These are phyloP conservation scores for Gnatocerus cornutus DNA, from an alignment of 2,888 invertebrate genomes.

Conservation along the genomic window DNA sequence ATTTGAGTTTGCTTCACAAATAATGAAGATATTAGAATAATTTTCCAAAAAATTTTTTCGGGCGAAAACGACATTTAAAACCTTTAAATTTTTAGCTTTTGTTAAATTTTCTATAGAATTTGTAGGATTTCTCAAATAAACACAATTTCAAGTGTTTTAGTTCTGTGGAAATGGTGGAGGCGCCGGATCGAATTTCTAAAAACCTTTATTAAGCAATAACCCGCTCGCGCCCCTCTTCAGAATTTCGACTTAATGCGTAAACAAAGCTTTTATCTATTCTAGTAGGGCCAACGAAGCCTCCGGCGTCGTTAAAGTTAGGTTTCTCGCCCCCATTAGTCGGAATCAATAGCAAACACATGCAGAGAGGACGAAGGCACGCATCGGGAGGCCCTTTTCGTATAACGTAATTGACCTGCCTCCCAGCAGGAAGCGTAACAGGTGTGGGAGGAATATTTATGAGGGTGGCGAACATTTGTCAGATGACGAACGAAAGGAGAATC, in stretches of 20 bases:
- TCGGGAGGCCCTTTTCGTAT: slow-evolving; percentile 13
- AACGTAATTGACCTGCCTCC: slow-evolving; percentile 34
- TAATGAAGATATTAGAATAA: no score
- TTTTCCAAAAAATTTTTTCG: no score
- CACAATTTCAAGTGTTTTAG: no score
- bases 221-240: neutral
- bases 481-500: slow-evolving; percentile 16
- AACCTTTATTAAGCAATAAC: neutral
- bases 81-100: no score
- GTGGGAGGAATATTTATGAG: slow-evolving; percentile 33
- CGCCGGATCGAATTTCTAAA: no score
- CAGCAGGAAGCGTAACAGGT: slow-evolving; percentile 39
- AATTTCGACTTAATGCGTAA: slow-evolving; percentile 31
- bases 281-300: neutral
- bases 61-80: no score
- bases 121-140: no score
- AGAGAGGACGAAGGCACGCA: slow-evolving; percentile 22
- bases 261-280: slow-evolving; percentile 31
- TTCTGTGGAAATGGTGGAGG: no score
- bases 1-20: no score
- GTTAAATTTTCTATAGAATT: no score
- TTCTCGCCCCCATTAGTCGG: slow-evolving; percentile 23
- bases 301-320: slow-evolving; percentile 16
- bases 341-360: slow-evolving; percentile 37
- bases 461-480: slow-evolving; percentile 29